Conservation (phyloP, 1,140 invertebrate genomes). For the Laupala kohalensis region DNA sequence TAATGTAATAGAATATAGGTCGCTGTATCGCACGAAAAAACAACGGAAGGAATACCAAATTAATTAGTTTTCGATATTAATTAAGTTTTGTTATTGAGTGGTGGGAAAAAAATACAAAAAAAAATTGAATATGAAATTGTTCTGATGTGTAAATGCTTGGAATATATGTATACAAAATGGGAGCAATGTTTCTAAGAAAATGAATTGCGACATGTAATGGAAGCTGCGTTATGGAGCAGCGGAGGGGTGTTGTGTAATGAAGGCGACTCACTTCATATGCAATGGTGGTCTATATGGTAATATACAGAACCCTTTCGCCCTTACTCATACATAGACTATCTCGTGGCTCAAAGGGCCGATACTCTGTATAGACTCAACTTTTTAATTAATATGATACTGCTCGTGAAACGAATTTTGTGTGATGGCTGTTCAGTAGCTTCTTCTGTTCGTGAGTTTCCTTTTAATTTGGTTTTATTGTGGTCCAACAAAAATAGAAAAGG, state of each 20-base stretch:
- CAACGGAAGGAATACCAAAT: too few species aligned
- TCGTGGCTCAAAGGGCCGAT: background rate
- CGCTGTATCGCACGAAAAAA: background rate
- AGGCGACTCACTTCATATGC: background rate
- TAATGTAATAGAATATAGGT: background rate
- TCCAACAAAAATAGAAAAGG: too few species aligned
- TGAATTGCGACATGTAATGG: background rate
- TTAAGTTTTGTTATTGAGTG: background rate
- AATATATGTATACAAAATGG: background rate
- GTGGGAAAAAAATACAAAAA: too few species aligned
- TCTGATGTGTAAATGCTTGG: too few species aligned
- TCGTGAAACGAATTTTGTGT: background rate
- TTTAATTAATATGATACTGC: background rate
- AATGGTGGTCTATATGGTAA: background rate
- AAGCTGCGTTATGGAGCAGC: background rate
- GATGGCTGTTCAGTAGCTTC: background rate
- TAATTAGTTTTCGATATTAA: background rate
- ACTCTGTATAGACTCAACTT: background rate
- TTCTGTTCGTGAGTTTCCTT: background rate
- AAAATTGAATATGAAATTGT: too few species aligned
- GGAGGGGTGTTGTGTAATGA: background rate
- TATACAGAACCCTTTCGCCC: background rate
- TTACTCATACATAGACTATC: background rate
- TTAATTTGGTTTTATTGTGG: too few species aligned
- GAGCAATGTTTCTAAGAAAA: background rate